Evolutionary conservation across 2,888 invertebrate genomes (phyloP).

Genomic region (Blastobasis lacticolella): DNA sequence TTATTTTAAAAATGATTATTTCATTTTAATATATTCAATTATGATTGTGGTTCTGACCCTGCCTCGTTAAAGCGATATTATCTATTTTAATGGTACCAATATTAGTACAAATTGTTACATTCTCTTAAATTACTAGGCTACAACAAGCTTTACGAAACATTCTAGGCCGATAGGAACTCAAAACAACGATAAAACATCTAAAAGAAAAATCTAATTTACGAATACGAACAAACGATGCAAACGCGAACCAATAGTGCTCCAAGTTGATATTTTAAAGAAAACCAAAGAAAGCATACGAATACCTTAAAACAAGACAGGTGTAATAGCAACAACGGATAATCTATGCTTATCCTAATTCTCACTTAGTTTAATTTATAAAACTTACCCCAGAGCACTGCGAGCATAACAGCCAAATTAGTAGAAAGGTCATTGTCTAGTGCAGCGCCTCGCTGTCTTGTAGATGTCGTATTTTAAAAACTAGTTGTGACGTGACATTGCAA

Average conservation of each 20-base stretch:
- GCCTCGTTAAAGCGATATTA: conserved; percentile 69
- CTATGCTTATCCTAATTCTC: conserved; percentile 46
- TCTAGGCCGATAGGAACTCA: conserved; percentile 71
- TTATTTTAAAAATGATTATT: conserved; percentile 36
- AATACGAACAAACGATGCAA: conserved; percentile 15
- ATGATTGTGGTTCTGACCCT: conserved; percentile 68
- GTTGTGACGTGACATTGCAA: no score
- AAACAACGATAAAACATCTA: conserved; percentile 30
- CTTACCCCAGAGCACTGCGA: conserved; percentile 45
- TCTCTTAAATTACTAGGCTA: conserved; percentile 35
- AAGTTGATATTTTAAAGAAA: conserved; percentile 29
- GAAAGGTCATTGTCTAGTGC: conserved; percentile 17
- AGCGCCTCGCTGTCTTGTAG: conserved; percentile 22
- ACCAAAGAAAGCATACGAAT: conserved; percentile 7
- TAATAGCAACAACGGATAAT: conserved; percentile 26
- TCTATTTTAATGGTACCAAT: conserved; percentile 53
- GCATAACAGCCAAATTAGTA: conserved; percentile 41
- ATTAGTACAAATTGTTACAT: conserved; percentile 45
- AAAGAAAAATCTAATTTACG: conserved; percentile 27
- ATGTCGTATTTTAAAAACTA: no score
- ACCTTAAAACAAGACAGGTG: conserved; percentile 16
- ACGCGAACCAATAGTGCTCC: conserved; percentile 38
- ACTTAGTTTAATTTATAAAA: conserved; percentile 57
- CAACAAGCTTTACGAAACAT: conserved; percentile 58
- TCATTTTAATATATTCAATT: conserved; percentile 35